Conservation (phyloP, 2,797 vertebrate genomes). For the Glyptemys insculpta region DNA sequence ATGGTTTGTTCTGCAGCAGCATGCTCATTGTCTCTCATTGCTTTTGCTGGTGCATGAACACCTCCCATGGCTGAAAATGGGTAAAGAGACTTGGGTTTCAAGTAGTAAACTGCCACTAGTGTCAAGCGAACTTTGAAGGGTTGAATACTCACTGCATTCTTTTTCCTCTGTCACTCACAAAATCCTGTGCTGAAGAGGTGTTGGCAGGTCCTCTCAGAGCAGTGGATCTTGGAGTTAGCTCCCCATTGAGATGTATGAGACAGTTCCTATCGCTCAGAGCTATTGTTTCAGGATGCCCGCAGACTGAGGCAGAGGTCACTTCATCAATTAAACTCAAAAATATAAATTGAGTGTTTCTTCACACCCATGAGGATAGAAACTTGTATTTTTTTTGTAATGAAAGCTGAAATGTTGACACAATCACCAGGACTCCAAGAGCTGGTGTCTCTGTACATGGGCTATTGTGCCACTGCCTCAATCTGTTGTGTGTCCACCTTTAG, state of each 20-base stretch:
- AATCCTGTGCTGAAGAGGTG: background rate
- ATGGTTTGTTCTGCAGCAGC: background rate
- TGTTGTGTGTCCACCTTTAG: background rate
- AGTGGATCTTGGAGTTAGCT: background rate
- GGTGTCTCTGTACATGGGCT: background rate
- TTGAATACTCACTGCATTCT: background rate
- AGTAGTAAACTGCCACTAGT: too few relatives aligned
- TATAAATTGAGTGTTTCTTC: background rate
- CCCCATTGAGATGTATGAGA: background rate
- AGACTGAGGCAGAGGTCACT: fast-evolving
- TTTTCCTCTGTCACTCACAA: background rate
- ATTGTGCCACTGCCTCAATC: background rate
- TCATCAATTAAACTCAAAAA: background rate
- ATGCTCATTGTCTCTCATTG: too few relatives aligned
- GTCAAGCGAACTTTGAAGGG: background rate
- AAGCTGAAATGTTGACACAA: background rate
- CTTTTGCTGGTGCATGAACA: too few relatives aligned
- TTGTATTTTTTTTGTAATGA: background rate
- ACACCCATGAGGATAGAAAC: background rate
- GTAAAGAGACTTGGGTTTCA: background rate
- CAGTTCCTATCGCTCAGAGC: background rate
- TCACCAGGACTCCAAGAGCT: background rate
- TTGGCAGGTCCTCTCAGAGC: background rate
- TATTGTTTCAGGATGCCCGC: background rate
- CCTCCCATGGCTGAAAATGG: background rate